These are phyloP conservation scores for Incurvaria masculella DNA, from an alignment of 2,888 invertebrate species.

Conservation along the genomic window DNA sequence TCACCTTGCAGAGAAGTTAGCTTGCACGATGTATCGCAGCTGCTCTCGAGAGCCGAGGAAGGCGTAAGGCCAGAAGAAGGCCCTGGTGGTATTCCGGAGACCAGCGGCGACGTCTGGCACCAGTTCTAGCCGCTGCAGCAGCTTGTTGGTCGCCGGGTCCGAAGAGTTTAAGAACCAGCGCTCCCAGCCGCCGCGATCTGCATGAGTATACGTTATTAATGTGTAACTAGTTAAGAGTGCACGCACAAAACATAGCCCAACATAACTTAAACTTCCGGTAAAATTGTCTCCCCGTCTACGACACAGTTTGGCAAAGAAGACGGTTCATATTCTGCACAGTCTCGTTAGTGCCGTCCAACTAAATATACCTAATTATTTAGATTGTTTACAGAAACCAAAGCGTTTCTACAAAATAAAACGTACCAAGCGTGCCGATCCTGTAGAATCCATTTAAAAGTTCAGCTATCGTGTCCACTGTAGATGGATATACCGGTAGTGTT, in stretches of 20 bases:
- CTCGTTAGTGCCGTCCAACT: too few species aligned
- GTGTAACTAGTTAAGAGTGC: not conserved
- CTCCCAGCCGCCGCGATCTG: slow-evolving; percentile 75
- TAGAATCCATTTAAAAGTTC: slow-evolving; percentile 66
- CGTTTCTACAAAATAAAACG: slow-evolving; percentile 10
- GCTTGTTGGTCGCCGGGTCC: slow-evolving; percentile 57
- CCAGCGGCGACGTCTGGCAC: slow-evolving; percentile 65
- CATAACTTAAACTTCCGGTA: not conserved
- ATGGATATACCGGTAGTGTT: slow-evolving; percentile 72
- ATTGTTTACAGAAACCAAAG: too few species aligned
- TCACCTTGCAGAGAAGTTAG: slow-evolving; percentile 63
- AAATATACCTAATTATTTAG: too few species aligned
- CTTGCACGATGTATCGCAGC: slow-evolving; percentile 67
- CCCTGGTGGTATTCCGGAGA: slow-evolving; percentile 68
- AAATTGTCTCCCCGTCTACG: not conserved
- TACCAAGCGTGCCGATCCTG: slow-evolving; percentile 70
- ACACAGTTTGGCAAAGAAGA: too few species aligned
- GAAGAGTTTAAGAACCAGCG: slow-evolving; percentile 69
- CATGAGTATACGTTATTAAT: not conserved
- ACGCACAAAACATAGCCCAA: not conserved
- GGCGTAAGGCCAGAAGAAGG: slow-evolving; percentile 76
- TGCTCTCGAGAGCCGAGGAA: slow-evolving; percentile 72
- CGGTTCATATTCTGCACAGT: too few species aligned
- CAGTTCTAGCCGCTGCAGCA: slow-evolving; percentile 65
- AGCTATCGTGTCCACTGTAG: slow-evolving; percentile 65